Base-by-base conservation (phyloP, 1,140 invertebrate genomes). In the Belonocnema kinseyi region DNA sequence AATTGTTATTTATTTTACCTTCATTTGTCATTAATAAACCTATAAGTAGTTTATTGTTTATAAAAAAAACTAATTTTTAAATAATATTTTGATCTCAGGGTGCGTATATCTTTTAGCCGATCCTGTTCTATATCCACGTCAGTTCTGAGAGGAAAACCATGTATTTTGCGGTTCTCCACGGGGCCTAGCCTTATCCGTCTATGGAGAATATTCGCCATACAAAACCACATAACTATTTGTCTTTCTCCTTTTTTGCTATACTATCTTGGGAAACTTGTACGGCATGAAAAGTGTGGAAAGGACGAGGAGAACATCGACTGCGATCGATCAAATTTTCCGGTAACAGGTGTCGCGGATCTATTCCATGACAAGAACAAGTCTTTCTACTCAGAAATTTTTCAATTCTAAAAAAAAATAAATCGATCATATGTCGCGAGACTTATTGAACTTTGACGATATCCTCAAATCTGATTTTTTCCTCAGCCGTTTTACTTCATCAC, bases 81-180 rank as follows among this genome's bases (percentile, higher is more conserved):
- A 46, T n/a, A n/a, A 66, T 77, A n/a, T 19, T 51, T 56, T 4
- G 54, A 76, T 76, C 70, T 75, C 54, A 77, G 77, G 77, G 72
- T 75, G 58, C 52, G 72, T 1, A 1, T 71, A 74, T 76, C 71
- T 78, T 10, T 80, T 51, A 33, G 80, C 80, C 79, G 79, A 56
- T 80, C 77, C 80, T 82, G 79, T 76, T 26, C 33, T 54, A 75
- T 77, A 80, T 82, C 66, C 79, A 75, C 75, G 80, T 77, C 61
- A 61, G 79, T 90, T 88, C 86, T 90, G 87, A 90, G 85, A 91
- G 89, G 87, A 83, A 91, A 90, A 90, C 82, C 89, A 81, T 91
- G 89, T 89, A 89, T 88, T 82, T 75, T 75, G 82, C 77, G 86
- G 83, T 86, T 85, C 86, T 84, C 83, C 79, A 82, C 78, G 80